Percentiles rank a stretch among this genome's conserved stretches.
phyloP scores from a whole-genome alignment of 2,113 vertebrate species.

The Pelodiscus sinensis region DNA sequence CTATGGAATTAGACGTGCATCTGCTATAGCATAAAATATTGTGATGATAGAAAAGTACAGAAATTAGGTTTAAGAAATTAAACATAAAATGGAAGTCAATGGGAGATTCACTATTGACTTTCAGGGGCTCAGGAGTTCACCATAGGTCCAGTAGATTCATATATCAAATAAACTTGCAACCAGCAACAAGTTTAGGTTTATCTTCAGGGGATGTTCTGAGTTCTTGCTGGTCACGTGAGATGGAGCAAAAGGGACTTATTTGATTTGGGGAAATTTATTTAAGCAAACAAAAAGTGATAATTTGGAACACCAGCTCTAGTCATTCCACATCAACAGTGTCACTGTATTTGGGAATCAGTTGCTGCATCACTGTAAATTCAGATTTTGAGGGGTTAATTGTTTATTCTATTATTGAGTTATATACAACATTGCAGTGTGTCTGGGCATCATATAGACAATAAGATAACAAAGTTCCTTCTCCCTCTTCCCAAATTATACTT shows the following conservation, averaged over 20 bases:
- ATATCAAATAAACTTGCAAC: neutral
- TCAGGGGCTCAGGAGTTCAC: neutral
- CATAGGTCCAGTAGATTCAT: neutral
- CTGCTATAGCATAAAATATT: neutral
- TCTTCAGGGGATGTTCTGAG: neutral
- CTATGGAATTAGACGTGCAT: neutral
- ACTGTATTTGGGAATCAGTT: neutral
- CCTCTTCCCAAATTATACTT: neutral
- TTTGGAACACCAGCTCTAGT: no score
- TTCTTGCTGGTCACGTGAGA: neutral
- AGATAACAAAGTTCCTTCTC: neutral
- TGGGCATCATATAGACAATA: neutral
- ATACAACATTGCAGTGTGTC: neutral
- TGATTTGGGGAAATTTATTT: neutral
- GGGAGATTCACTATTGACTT: neutral
- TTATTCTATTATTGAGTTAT: neutral
- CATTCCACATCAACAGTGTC: neutral
- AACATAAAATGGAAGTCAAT: neutral
- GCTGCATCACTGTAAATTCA: neutral
- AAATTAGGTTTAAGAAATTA: neutral
- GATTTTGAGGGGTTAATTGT: neutral
- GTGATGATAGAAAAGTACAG: neutral
- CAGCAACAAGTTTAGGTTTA: neutral
- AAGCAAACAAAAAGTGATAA: neutral
- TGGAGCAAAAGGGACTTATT: neutral